A percentile compares a stretch with the other conserved stretches of the same genome.
phyloP scores from a whole-genome alignment of 2,113 vertebrate genomes.

The Dromiciops gliroides region DNA sequence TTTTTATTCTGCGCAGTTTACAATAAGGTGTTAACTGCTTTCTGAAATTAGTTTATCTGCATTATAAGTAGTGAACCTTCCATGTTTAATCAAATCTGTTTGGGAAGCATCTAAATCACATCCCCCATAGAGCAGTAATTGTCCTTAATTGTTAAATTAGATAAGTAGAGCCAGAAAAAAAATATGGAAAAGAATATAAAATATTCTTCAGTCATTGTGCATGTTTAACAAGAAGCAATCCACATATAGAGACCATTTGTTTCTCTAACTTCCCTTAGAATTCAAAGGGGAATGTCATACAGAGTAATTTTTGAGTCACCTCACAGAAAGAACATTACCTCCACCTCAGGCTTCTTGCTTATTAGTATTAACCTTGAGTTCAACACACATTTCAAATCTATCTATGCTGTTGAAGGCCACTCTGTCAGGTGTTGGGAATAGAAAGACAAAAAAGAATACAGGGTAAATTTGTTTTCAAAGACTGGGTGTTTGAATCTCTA shows the following conservation, averaged over 20 bases:
- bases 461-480: not conserved
- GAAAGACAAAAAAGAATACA: not conserved
- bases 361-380: not conserved
- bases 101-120: not conserved
- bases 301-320: not conserved
- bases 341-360: not conserved
- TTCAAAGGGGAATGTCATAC: not conserved
- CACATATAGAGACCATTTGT: not conserved
- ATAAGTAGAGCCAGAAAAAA: not conserved
- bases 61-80: not conserved
- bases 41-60: not conserved
- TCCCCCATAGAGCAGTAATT: not conserved
- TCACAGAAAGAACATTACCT: not conserved
- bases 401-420: not conserved
- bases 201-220: not conserved
- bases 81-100: not conserved
- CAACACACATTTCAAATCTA: not conserved
- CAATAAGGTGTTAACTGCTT: not conserved
- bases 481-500: not conserved
- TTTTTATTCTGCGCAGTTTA: not conserved
- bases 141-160: not conserved
- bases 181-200: not conserved
- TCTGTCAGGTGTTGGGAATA: not conserved
- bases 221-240: not conserved
- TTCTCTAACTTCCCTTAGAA: not conserved